Evolutionary conservation across 2,113 vertebrate species (phyloP), one percentile per base, ranked within the genome.

Genomic region (Pollimyrus isidori): DNA sequence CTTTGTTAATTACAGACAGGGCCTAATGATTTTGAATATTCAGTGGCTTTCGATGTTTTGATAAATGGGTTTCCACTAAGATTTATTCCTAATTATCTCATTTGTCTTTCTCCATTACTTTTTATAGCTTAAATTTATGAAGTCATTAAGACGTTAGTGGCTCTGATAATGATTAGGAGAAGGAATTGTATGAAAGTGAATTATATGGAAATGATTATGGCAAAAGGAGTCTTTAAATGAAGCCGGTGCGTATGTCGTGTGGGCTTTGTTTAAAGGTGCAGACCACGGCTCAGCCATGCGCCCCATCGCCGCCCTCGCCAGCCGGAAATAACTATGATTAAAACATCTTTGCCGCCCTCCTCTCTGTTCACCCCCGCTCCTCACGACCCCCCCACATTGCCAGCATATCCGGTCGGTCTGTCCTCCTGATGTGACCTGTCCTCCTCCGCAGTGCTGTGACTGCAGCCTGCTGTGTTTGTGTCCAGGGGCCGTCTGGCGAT

Each of bases 1-100:
- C 93, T 94, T 94, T 90, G 96, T 97, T 98, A 98, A 98, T 98
- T 97, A 98, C 95, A 95, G 95, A 91, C 95, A 96, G 94, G 93
- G 94, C 97, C 97, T 98, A 98, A 98, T 98, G 97, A 97, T 97
- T 97, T 93, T 97, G 97, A 98, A 98, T 98, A 98, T 98, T 97
- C 97, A 95, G 97, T 96, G 93, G 96, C 97, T 97, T 96, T 96
- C 96, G 97, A 96, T 97, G 97, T 95, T 96, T 97, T 98, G 97
- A 98, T 98, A 97, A 97, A 98, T 97, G 96, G 97, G 96, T 96
- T 97, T 97, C 97, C 95, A 96, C 95, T 94, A 96, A 98, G 97
- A 98, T 99, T 99, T 98, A 98, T 98, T 97, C 97, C 97, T 98
- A 98, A 99, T 98, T 98, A 99, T 98, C 97, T 97, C 98, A 98